Evolutionary conservation across 1,140 invertebrate genomes (phyloP).

Genomic region (Dendroctonus ponderosae): DNA sequence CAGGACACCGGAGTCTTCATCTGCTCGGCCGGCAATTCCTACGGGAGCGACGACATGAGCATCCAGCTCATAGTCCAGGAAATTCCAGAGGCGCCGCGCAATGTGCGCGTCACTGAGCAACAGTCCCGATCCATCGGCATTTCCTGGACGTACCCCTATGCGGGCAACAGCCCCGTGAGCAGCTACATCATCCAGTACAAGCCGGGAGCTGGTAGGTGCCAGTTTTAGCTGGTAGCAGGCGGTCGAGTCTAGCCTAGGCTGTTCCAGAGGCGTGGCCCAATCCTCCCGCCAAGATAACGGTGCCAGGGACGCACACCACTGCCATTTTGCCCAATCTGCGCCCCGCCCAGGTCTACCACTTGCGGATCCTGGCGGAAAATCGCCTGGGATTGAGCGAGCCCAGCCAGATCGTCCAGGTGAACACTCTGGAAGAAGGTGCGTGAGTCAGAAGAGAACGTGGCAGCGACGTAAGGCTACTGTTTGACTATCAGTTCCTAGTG

Average conservation of each 20-base stretch:
- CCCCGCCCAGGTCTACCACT: conserved; percentile 86
- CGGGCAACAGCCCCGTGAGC: conserved; percentile 84
- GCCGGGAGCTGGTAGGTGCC: conserved; percentile 69
- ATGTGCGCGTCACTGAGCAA: conserved; percentile 79
- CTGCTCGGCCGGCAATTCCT: conserved; percentile 83
- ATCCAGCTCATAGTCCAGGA: conserved; percentile 90
- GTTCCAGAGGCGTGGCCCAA: conserved; percentile 67
- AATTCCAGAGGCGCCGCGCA: conserved; percentile 83
- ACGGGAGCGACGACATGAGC: conserved; percentile 87
- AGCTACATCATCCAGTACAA: conserved; percentile 87
- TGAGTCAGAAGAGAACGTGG: not conserved
- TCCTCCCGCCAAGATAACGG: conserved; percentile 74
- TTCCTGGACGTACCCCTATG: conserved; percentile 81
- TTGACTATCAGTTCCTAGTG: conserved; percentile 72
- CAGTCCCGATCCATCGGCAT: conserved; percentile 75
- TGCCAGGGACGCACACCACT: conserved; percentile 74
- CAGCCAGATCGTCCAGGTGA: conserved; percentile 77
- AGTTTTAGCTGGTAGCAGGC: not conserved
- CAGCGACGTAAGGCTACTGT: not conserved
- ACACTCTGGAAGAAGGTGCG: conserved; percentile 74
- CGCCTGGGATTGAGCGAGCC: conserved; percentile 82
- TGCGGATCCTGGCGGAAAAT: conserved; percentile 87
- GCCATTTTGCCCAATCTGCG: conserved; percentile 76
- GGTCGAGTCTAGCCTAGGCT: not conserved
- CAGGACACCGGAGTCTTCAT: conserved; percentile 87